A percentile compares a stretch with the other conserved stretches of the same genome.
These are phyloP conservation scores for Andrena chrysosceles DNA, from an alignment of 2,888 invertebrate species.

Conservation along the genomic window DNA sequence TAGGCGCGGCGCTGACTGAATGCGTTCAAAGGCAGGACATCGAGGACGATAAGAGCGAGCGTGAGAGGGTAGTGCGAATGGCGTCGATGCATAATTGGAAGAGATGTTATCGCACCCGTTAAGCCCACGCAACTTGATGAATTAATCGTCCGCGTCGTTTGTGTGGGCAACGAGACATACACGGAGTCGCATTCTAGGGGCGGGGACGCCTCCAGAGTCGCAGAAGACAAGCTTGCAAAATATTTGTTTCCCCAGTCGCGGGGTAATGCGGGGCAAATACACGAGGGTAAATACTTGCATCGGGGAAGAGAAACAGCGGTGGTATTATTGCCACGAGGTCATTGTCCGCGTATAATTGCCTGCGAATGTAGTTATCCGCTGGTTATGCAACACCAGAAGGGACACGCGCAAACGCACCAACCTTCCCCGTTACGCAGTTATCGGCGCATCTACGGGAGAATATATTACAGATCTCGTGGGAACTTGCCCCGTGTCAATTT, in stretches of 20 bases:
- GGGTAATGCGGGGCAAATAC: slow-evolving; percentile 26
- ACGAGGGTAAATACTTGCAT: slow-evolving; percentile 19
- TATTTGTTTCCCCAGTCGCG: slow-evolving; percentile 42
- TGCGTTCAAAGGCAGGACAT: not conserved
- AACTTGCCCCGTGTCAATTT: not conserved
- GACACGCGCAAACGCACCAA: slow-evolving; percentile 7
- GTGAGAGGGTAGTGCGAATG: not conserved
- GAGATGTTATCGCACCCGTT: slow-evolving; percentile 8
- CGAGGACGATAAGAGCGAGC: slow-evolving; percentile 13
- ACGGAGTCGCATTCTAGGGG: no score
- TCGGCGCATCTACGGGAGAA: not conserved
- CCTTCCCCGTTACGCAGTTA: slow-evolving; percentile 34
- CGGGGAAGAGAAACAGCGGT: slow-evolving; percentile 38
- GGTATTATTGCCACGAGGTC: slow-evolving; percentile 31
- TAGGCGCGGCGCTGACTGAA: not conserved
- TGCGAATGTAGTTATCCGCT: slow-evolving; percentile 39
- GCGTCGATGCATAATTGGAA: slow-evolving; percentile 49
- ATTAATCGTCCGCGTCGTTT: slow-evolving; percentile 24
- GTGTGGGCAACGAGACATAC: slow-evolving; percentile 9
- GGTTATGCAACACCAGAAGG: slow-evolving; percentile 46
- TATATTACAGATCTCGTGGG: not conserved
- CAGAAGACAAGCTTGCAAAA: slow-evolving; percentile 22
- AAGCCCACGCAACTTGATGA: slow-evolving; percentile 8
- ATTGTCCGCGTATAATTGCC: slow-evolving; percentile 52
- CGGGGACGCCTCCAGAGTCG: not conserved